Evolutionary conservation across 2,797 vertebrate species (phyloP), one percentile per base, ranked within the genome.

Genomic region (Phalanger gymnotis): DNA sequence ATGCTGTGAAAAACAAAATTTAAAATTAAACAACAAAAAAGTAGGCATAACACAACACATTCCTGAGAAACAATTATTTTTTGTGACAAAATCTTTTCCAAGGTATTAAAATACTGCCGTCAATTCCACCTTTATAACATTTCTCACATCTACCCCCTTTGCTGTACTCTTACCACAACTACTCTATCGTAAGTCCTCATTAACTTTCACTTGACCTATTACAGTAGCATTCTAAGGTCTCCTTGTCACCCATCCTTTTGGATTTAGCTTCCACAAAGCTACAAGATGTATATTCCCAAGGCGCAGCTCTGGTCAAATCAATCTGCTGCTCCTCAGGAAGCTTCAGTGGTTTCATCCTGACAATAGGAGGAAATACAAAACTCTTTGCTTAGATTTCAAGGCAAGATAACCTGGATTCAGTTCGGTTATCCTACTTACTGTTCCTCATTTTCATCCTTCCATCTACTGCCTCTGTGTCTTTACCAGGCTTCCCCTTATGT

Each of bases 11-110:
- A 91, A 12, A 47, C 91, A 90, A 51, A 94, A 52, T 92, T 94
- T 95, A 30, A 57, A 25, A 91, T 58, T 56, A 28, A 54, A 66
- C 92, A 94, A 92, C 66, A 96, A 93, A 73, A 66, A 73, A 73
- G 61, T 19, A 73, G 61, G n/a, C 34, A 66, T n/a, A n/a, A 14
- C 6, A n/a, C 34, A n/a, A 87, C 9, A 51, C 25, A 87, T 87
- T 47, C 22, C 40, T 27, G 40, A 47, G n/a, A 27, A 81, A 81
- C 22, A 10, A 27, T 27, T 27, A 12, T 2, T 81, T 47, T 87
- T 27, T 81, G 73, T 81, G 22, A 87, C 40, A 51, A 51, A 87
- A 87, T 27, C 40, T 87, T 51, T 51, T 7, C 73, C 12, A 51
- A 11, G 3, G 22, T 87, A 51, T 87, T 87, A 27, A 47, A 51